phyloP scores from a whole-genome alignment of 2,113 vertebrate genomes.

The Tyrannus savana region DNA sequence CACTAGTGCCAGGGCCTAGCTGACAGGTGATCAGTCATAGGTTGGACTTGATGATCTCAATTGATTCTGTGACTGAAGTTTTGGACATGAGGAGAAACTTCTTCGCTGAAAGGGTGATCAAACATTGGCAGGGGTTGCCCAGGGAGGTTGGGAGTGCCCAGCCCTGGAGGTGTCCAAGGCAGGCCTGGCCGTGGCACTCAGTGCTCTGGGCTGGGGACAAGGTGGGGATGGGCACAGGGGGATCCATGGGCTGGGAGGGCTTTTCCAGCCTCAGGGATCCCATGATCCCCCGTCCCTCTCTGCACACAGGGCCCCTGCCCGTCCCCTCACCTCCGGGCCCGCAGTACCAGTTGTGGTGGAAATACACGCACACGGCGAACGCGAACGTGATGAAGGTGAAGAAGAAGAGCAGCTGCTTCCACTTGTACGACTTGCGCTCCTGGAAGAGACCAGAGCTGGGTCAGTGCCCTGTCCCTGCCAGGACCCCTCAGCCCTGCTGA shows the following conservation, averaged over 20 bases:
- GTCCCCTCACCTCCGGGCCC: conserved; percentile 84
- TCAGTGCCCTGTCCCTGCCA: background rate
- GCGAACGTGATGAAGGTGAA: conserved; percentile 81
- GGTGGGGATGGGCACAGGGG: background rate
- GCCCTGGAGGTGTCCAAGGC: background rate
- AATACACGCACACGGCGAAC: conserved; percentile 80
- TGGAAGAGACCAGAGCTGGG: conserved; percentile 31
- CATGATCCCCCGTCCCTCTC: background rate
- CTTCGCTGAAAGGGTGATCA: no score
- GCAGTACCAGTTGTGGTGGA: conserved; percentile 91
- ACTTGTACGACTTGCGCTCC: conserved; percentile 87
- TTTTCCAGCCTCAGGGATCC: background rate
- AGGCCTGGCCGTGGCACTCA: background rate
- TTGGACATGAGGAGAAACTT: background rate
- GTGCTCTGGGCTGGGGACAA: background rate
- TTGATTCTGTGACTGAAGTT: background rate
- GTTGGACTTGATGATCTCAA: background rate
- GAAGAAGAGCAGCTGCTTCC: conserved; percentile 87
- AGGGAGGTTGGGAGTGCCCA: background rate
- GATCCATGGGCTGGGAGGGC: background rate
- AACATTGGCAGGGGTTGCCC: background rate
- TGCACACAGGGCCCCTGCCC: rapidly evolving
- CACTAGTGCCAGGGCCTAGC: background rate
- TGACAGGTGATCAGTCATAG: background rate
- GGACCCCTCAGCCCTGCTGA: background rate